Percentiles rank a stretch among this genome's conserved stretches.
These are phyloP conservation scores for Psilopogon haemacephalus DNA, from an alignment of 2,113 vertebrate species.

Conservation along the genomic window DNA sequence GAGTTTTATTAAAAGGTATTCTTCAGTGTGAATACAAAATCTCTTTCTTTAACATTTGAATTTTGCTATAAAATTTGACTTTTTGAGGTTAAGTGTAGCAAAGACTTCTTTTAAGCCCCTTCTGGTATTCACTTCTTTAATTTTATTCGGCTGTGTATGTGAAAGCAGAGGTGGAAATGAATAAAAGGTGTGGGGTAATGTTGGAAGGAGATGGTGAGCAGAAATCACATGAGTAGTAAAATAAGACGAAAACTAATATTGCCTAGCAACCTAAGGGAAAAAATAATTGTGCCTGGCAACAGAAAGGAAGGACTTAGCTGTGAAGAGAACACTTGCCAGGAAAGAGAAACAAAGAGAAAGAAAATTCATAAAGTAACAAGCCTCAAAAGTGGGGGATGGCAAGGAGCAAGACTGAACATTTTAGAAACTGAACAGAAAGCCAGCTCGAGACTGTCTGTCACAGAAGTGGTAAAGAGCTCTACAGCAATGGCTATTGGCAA, in stretches of 20 bases:
- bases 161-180: slow-evolving; percentile 10
- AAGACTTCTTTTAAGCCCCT: background rate
- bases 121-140: background rate
- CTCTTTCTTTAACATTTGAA: background rate
- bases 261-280: slow-evolving; percentile 39
- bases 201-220: slow-evolving; percentile 11
- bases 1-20: background rate
- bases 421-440: background rate
- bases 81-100: background rate
- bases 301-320: slow-evolving; percentile 39
- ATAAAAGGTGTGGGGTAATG: slow-evolving; percentile 52
- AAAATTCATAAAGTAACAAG: slow-evolving; percentile 1
- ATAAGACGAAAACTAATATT: slow-evolving; percentile 45
- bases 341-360: slow-evolving; percentile 27
- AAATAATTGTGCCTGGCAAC: slow-evolving; percentile 29
- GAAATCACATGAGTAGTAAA: slow-evolving; percentile 56
- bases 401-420: background rate
- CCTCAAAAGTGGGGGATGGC: background rate
- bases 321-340: slow-evolving; percentile 8
- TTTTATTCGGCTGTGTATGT: background rate
- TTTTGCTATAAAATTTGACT: background rate
- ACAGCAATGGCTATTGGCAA: background rate
- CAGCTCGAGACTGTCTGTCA: background rate
- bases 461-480: background rate
- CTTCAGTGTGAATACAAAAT: background rate